Conservation (phyloP, 1,140 invertebrate genomes). For the Oryctes rhinoceros region DNA sequence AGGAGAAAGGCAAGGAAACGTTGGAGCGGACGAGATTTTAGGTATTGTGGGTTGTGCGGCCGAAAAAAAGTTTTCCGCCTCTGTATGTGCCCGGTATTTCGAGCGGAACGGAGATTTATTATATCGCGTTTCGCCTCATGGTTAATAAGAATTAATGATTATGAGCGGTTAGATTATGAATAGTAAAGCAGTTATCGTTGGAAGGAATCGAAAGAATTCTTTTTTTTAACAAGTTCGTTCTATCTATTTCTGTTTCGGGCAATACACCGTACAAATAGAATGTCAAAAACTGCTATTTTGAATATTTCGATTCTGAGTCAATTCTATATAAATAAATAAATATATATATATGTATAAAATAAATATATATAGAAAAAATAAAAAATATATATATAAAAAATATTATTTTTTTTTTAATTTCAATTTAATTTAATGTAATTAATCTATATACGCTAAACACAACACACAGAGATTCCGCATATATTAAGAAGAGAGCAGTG, state of each 20-base stretch:
- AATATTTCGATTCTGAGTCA: too few species aligned
- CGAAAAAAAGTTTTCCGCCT: not conserved
- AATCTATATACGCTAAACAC: too few species aligned
- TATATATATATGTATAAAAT: too few species aligned
- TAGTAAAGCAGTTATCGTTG: not conserved
- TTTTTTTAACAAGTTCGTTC: not conserved
- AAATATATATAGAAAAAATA: too few species aligned
- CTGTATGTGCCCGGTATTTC: not conserved
- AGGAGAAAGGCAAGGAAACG: not conserved
- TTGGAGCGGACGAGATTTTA: constrained; percentile 2
- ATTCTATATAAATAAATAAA: too few species aligned
- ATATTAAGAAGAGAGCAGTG: too few species aligned
- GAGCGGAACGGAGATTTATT: not conserved
- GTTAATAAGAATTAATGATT: constrained; percentile 34
- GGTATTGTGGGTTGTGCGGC: not conserved
- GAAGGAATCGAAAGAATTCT: not conserved
- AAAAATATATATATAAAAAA: too few species aligned
- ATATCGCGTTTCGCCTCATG: not conserved
- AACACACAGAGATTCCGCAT: too few species aligned
- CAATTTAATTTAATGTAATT: too few species aligned
- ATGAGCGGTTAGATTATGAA: not conserved
- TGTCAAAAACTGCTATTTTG: too few species aligned
- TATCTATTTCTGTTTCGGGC: not conserved
- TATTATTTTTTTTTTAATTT: too few species aligned
- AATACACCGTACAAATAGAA: too few species aligned